Percentiles rank a stretch among this genome's conserved stretches.
These are phyloP conservation scores for Prostheceraeus crozeri DNA, from an alignment of 2,888 invertebrate species.

Conservation along the genomic window DNA sequence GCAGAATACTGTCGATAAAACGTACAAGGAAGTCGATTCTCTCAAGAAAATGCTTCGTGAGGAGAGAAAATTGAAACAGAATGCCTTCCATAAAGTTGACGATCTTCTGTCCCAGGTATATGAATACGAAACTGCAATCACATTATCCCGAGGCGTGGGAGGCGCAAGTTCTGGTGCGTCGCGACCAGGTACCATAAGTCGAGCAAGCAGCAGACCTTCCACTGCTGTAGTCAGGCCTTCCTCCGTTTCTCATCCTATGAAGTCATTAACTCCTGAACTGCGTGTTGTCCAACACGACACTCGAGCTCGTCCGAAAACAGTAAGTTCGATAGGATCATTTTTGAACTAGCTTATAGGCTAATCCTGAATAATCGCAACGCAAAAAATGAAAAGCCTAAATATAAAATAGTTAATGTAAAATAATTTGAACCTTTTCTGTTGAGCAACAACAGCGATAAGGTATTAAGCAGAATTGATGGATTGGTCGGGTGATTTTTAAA, in stretches of 20 bases:
- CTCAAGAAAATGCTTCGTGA: conserved; percentile 48
- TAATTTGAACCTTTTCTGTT: too few relatives aligned
- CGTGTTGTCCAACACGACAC: not conserved
- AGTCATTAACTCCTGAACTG: conserved; percentile 12
- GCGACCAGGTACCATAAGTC: not conserved
- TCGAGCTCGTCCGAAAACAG: not conserved
- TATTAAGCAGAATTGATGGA: too few relatives aligned
- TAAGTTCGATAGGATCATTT: too few relatives aligned
- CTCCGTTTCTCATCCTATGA: not conserved
- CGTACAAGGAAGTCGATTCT: conserved; percentile 46
- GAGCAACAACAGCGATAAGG: too few relatives aligned
- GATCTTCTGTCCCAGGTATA: conserved; percentile 47
- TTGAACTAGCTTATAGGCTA: too few relatives aligned
- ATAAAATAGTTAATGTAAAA: too few relatives aligned
- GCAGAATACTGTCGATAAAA: conserved; percentile 46
- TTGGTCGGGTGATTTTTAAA: too few relatives aligned
- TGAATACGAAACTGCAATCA: conserved; percentile 8
- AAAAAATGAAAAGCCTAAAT: too few relatives aligned
- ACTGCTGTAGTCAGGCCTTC: not conserved
- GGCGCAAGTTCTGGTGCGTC: not conserved
- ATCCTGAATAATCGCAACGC: too few relatives aligned
- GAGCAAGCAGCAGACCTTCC: not conserved
- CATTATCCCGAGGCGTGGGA: not conserved
- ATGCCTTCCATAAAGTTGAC: conserved; percentile 55
- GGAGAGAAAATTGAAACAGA: conserved; percentile 51